Evolutionary conservation across 2,113 vertebrate species (phyloP).

Genomic region (Triplophysa dalaica): DNA sequence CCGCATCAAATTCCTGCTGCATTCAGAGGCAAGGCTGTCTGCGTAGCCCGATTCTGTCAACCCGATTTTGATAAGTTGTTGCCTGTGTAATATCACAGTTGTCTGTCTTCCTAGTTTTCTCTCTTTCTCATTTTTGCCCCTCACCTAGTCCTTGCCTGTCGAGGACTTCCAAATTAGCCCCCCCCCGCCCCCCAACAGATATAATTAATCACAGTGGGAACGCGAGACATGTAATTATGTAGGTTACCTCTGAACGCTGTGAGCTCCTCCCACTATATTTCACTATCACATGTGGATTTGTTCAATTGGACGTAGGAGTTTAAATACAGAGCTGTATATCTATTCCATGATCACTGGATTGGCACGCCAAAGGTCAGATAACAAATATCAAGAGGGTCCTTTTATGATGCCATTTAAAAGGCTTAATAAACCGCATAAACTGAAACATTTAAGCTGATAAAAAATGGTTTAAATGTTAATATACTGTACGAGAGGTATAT

Average conservation of each 20-base stretch:
- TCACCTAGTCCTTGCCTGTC: slow-evolving; percentile 64
- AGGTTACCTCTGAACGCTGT: slow-evolving; percentile 74
- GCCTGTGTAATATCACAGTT: slow-evolving; percentile 65
- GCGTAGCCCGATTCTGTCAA: slow-evolving; percentile 76
- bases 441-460: background rate
- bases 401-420: background rate
- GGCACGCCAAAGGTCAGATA: background rate
- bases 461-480: background rate
- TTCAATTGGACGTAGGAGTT: slow-evolving; percentile 48
- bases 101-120: slow-evolving; percentile 34
- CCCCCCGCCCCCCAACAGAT: slow-evolving; percentile 74
- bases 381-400: too few species aligned
- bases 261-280: slow-evolving; percentile 37
- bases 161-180: slow-evolving; percentile 80
- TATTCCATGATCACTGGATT: background rate
- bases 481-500: background rate
- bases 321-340: background rate
- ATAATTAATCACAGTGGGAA: slow-evolving; percentile 84
- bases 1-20: slow-evolving; percentile 41
- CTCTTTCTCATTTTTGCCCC: slow-evolving; percentile 37
- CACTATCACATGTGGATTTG: slow-evolving; percentile 37
- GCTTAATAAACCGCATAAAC: background rate
- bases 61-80: slow-evolving; percentile 73
- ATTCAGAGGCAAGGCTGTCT: slow-evolving; percentile 49
- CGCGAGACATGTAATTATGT: slow-evolving; percentile 80